Conservation (phyloP, 2,888 invertebrate species). For the Liodrosophila aerea region DNA sequence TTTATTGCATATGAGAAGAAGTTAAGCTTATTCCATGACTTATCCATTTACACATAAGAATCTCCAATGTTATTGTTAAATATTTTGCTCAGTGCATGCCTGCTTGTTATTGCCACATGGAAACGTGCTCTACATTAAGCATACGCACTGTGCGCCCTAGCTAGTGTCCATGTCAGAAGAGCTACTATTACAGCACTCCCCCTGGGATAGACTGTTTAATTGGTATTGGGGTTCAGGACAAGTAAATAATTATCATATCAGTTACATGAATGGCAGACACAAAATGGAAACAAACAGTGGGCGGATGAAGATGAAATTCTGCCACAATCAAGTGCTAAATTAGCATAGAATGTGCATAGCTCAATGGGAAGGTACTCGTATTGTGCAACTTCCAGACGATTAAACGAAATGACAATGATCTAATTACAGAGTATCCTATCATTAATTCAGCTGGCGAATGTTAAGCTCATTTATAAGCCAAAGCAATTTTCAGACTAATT, state of each 20-base stretch:
- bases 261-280: conserved; percentile 36
- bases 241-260: conserved; percentile 71
- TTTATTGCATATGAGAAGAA: too few relatives aligned
- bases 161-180: too few relatives aligned
- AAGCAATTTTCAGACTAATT: too few relatives aligned
- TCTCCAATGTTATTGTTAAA: too few relatives aligned
- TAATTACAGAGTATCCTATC: conserved; percentile 1
- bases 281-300: conserved; percentile 3
- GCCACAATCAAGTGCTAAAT: not conserved
- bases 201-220: conserved; percentile 34
- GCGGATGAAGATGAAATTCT: conserved; percentile 6
- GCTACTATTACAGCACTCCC: not conserved
- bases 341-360: not conserved
- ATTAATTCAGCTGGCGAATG: not conserved
- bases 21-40: too few relatives aligned
- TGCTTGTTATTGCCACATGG: conserved; percentile 1
- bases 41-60: too few relatives aligned
- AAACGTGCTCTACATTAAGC: conserved; percentile 32
- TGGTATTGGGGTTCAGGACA: conserved; percentile 36
- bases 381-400: not conserved
- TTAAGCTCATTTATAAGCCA: not conserved
- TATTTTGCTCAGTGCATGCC: too few relatives aligned
- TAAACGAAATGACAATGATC: not conserved
- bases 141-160: conserved; percentile 42
- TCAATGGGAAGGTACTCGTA: too few relatives aligned